phyloP scores from a whole-genome alignment of 2,888 invertebrate genomes.

The Clepsis dumicolana region DNA sequence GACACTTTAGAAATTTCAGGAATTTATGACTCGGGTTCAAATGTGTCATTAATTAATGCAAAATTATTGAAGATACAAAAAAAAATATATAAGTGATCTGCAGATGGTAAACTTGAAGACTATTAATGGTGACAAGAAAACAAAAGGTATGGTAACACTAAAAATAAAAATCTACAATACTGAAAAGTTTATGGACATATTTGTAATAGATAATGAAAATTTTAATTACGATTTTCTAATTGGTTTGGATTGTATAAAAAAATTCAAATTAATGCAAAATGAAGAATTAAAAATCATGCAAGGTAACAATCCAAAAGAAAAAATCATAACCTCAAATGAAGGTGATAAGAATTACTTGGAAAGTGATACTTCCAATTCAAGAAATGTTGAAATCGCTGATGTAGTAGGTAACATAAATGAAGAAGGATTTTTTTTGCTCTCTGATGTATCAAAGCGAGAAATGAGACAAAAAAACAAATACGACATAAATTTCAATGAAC shows the following conservation, averaged over 20 bases:
- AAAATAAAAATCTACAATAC: conserved; percentile 47
- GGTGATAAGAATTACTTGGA: not conserved
- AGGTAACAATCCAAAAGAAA: not conserved
- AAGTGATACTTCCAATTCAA: not conserved
- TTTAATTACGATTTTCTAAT: conserved; percentile 44
- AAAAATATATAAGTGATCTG: too few species aligned
- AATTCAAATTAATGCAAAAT: conserved; percentile 43
- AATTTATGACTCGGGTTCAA: too few species aligned
- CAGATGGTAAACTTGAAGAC: conserved; percentile 45
- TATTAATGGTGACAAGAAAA: conserved; percentile 46
- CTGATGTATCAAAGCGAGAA: too few species aligned
- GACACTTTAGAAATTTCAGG: too few species aligned
- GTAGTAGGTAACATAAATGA: too few species aligned
- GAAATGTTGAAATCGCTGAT: not conserved
- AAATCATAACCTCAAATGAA: not conserved
- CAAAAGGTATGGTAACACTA: conserved; percentile 43
- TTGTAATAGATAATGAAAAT: conserved; percentile 22
- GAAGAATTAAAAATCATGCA: conserved; percentile 38
- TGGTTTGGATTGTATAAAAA: conserved; percentile 45
- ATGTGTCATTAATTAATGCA: too few species aligned
- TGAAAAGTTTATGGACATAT: conserved; percentile 47
- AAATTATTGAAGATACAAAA: too few species aligned
- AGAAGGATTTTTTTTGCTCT: too few species aligned
- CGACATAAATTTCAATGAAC: not conserved
- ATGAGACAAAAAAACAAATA: not conserved